phyloP scores from a whole-genome alignment of 2,113 vertebrate genomes.

The Zapus hudsonius region DNA sequence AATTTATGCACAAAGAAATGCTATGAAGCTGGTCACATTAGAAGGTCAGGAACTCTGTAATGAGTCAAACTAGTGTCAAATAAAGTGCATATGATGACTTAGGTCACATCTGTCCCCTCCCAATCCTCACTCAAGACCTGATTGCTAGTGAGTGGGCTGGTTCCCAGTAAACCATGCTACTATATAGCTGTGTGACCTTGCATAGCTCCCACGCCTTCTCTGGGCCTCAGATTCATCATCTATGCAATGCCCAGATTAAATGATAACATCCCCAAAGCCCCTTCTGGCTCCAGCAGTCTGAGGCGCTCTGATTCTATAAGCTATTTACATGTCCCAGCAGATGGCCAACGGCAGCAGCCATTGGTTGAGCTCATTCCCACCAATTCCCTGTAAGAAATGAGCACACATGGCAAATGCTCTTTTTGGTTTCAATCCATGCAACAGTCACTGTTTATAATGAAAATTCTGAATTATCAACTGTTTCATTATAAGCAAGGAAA shows the following conservation, averaged over 20 bases:
- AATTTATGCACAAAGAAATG: constrained; percentile 28
- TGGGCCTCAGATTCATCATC: constrained; percentile 49
- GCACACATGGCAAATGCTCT: constrained; percentile 70
- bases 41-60: constrained; percentile 5
- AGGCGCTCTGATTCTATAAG: constrained; percentile 50
- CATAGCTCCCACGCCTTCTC: background rate
- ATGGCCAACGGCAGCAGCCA: constrained; percentile 54
- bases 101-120: background rate
- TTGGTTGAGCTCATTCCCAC: constrained; percentile 48
- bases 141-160: background rate
- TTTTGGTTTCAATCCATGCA: constrained; percentile 69
- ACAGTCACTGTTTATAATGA: constrained; percentile 69
- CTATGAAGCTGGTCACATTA: background rate
- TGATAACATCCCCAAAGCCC: constrained; percentile 37
- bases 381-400: constrained; percentile 69
- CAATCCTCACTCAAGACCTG: background rate
- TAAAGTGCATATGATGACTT: background rate
- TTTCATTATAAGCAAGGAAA: constrained; percentile 64
- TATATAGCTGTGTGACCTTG: constrained; percentile 8
- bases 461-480: constrained; percentile 72
- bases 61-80: background rate
- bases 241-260: background rate
- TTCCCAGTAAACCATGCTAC: background rate
- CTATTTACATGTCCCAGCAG: constrained; percentile 54
- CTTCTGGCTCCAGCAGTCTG: constrained; percentile 25